phyloP scores from a whole-genome alignment of 2,113 vertebrate genomes.

The Sinocyclocheilus anshuiensis region DNA sequence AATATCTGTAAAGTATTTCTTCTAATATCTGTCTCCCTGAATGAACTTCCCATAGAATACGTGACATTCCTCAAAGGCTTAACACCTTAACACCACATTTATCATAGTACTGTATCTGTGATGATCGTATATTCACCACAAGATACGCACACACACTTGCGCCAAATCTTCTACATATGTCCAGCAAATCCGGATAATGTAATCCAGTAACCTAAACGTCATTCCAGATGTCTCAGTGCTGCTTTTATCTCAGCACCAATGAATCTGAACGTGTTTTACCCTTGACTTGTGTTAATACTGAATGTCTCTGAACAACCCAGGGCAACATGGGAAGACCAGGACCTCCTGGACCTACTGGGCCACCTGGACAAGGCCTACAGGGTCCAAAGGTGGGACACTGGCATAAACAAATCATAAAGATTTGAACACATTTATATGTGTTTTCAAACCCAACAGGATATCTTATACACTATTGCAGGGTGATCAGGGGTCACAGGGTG shows the following conservation, averaged over 20 bases:
- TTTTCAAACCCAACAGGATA: background rate
- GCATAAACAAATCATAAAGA: background rate
- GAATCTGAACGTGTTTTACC: background rate
- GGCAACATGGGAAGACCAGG: slow-evolving; percentile 81
- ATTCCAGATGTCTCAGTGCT: slow-evolving; percentile 8
- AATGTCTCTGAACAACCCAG: slow-evolving; percentile 62
- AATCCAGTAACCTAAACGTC: slow-evolving; percentile 15
- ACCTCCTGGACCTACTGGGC: slow-evolving; percentile 77
- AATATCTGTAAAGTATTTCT: too few species aligned
- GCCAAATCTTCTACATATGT: slow-evolving; percentile 19
- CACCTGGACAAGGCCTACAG: slow-evolving; percentile 84
- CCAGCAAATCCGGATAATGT: background rate
- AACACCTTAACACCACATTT: background rate
- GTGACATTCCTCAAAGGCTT: too few species aligned
- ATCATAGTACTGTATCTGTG: background rate
- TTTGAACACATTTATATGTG: background rate
- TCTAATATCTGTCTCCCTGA: too few species aligned
- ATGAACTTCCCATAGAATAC: too few species aligned
- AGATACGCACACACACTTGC: background rate
- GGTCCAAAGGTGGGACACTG: slow-evolving; percentile 80
- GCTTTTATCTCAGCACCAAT: background rate
- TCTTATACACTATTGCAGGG: slow-evolving; percentile 72
- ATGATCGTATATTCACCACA: background rate
- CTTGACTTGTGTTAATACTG: background rate
- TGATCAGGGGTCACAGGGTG: slow-evolving; percentile 83